These are phyloP conservation scores for Caenorhabditis latens DNA, from an alignment of 1,140 invertebrate species.

Conservation along the genomic window DNA sequence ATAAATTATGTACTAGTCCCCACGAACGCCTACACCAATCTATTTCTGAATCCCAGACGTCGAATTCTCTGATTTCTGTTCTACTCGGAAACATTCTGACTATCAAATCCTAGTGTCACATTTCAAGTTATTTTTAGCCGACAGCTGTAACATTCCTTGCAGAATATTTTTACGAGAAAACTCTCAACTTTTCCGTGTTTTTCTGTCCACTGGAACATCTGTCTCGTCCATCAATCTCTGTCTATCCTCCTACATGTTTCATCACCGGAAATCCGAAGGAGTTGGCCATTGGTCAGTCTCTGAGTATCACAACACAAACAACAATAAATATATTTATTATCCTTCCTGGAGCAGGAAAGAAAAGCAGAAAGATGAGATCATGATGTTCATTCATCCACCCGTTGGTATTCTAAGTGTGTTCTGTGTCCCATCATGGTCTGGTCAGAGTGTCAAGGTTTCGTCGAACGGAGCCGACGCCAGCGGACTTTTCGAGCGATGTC, in stretches of 20 bases:
- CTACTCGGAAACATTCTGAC: no score
- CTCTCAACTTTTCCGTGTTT: neutral
- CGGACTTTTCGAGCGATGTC: neutral
- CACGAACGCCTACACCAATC: no score
- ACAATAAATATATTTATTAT: neutral
- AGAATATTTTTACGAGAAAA: neutral
- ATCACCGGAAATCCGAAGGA: slow-evolving; percentile 21
- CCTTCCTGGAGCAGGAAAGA: neutral
- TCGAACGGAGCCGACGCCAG: neutral
- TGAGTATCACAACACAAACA: neutral
- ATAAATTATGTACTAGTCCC: no score
- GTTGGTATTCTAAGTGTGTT: slow-evolving; percentile 20
- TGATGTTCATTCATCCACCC: slow-evolving; percentile 42
- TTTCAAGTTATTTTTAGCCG: no score
- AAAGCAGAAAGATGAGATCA: slow-evolving; percentile 14
- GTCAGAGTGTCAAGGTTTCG: neutral
- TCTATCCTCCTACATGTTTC: slow-evolving; percentile 20
- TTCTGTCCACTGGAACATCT: neutral
- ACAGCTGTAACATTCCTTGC: neutral
- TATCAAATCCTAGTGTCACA: no score
- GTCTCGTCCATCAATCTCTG: neutral
- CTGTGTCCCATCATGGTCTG: neutral
- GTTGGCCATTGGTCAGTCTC: slow-evolving; percentile 24
- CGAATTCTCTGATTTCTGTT: no score
- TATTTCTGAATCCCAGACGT: no score